Evolutionary conservation across 64 coral and sea anemone genomes (phyloP).

Genomic region (Catalaphyllia jardinei): DNA sequence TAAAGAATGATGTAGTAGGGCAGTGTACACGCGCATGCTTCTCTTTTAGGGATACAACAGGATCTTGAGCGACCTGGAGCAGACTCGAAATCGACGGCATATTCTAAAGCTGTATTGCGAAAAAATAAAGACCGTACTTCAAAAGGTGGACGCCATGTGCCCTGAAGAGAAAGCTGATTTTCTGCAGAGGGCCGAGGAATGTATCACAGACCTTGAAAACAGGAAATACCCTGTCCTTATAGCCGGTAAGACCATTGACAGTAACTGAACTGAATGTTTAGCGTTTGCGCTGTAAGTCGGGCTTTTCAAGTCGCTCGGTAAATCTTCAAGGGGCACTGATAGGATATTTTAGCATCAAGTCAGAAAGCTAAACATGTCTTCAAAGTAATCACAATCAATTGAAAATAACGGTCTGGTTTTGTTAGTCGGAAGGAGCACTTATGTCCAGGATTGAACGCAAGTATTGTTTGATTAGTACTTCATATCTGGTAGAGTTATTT

Average conservation of each 20-base stretch:
- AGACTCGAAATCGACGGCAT: not conserved
- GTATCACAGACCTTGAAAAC: not conserved
- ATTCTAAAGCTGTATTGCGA: not conserved
- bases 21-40: no score
- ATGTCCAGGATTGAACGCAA: no score
- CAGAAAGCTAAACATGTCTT: no score
- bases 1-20: no score
- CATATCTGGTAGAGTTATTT: no score
- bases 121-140: not conserved
- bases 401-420: no score
- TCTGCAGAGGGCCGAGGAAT: not conserved
- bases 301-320: not conserved
- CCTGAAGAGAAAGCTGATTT: not conserved
- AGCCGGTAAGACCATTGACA: not conserved
- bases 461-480: no score
- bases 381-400: no score
- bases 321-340: no score
- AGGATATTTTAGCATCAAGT: no score
- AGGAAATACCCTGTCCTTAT: slow-evolving; percentile 1
- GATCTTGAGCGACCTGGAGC: not conserved
- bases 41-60: not conserved
- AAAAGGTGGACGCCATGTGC: no score
- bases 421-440: no score
- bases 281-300: not conserved
- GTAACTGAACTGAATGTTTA: not conserved